These are phyloP conservation scores for Nipponacmea schrenckii DNA, from an alignment of 2,888 invertebrate genomes.

Conservation along the genomic window DNA sequence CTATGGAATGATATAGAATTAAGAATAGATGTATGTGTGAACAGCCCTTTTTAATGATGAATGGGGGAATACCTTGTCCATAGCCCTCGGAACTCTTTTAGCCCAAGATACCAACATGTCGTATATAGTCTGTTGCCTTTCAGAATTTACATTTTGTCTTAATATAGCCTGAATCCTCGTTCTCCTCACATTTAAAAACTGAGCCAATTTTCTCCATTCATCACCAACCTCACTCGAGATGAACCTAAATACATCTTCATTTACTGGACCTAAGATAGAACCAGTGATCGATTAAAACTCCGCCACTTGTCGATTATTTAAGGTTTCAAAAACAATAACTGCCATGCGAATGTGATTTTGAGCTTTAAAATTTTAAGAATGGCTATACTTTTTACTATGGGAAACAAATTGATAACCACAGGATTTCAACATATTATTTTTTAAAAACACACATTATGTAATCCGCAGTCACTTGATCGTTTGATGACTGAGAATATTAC, in stretches of 20 bases:
- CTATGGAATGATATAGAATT: too few species aligned
- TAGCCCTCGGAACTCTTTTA: constrained; percentile 56
- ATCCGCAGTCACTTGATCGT: background rate
- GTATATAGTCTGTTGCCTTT: constrained; percentile 51
- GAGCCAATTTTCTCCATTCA: constrained; percentile 60
- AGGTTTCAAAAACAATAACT: too few species aligned
- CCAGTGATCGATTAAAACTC: too few species aligned
- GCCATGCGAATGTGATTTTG: too few species aligned
- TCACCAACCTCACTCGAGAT: constrained; percentile 58
- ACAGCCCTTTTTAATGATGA: too few species aligned
- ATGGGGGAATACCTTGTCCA: constrained; percentile 52
- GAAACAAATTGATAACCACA: too few species aligned
- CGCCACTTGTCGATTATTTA: too few species aligned
- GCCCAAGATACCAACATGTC: constrained; percentile 65
- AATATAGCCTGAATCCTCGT: constrained; percentile 62
- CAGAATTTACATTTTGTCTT: constrained; percentile 55
- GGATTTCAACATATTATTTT: too few species aligned
- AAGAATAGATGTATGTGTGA: too few species aligned
- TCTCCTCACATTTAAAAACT: constrained; percentile 50
- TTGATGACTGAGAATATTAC: background rate
- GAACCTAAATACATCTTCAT: constrained; percentile 48
- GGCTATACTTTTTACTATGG: too few species aligned
- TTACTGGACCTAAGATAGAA: constrained; percentile 47
- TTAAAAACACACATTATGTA: too few species aligned
- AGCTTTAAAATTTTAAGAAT: too few species aligned